These are phyloP conservation scores for Chaetodon trifascialis DNA, from an alignment of 2,113 vertebrate genomes.

Conservation along the genomic window DNA sequence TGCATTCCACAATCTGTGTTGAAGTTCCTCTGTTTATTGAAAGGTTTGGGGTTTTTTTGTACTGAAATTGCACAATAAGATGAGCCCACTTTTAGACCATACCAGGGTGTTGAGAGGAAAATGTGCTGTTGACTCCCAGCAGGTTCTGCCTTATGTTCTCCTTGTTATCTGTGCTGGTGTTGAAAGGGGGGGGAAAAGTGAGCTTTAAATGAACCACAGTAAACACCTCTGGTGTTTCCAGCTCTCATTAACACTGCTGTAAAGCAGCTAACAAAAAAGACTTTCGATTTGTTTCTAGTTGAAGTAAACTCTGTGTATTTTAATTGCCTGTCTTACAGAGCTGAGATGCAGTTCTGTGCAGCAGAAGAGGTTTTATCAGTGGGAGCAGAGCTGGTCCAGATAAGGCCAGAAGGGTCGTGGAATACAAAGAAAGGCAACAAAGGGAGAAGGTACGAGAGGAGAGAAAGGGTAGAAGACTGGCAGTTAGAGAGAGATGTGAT, in stretches of 20 bases:
- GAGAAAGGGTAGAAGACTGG: constrained; percentile 20
- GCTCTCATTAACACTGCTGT: constrained; percentile 38
- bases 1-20: constrained; percentile 48
- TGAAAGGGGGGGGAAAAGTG: background rate
- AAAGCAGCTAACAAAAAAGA: background rate
- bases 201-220: constrained; percentile 17
- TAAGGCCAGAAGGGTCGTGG: background rate
- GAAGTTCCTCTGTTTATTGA: constrained; percentile 11
- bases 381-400: constrained; percentile 7
- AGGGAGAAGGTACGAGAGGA: background rate
- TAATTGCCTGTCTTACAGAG: constrained; percentile 22
- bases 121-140: constrained; percentile 16
- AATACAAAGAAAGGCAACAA: constrained; percentile 21
- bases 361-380: background rate
- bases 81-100: constrained; percentile 1
- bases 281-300: constrained; percentile 15
- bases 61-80: background rate
- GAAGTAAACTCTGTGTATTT: constrained; percentile 15
- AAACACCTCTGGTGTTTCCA: constrained; percentile 12
- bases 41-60: background rate
- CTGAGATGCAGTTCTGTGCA: background rate
- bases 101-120: constrained; percentile 19
- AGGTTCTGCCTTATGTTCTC: constrained; percentile 2
- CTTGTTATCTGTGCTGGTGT: constrained; percentile 27
- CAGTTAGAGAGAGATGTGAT: constrained; percentile 53